Evolutionary conservation across 2,888 invertebrate genomes (phyloP).

Genomic region (Coronaproctus castanopsis): DNA sequence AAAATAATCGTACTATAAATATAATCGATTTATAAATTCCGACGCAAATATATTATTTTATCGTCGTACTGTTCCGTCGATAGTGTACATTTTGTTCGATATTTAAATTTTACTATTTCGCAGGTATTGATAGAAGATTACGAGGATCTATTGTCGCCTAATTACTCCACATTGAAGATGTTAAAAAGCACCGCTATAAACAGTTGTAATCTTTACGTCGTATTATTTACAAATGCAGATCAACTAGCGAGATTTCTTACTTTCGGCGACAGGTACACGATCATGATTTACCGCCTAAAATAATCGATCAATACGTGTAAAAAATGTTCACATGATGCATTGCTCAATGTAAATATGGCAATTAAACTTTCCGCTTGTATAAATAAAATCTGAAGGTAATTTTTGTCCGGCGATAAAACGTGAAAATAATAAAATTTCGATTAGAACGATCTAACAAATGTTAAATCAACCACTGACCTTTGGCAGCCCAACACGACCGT

Average conservation of each 20-base stretch:
- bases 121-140: conserved; percentile 36
- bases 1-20: no score
- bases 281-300: not conserved
- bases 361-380: no score
- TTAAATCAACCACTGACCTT: no score
- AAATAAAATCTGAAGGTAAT: no score
- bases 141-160: conserved; percentile 43
- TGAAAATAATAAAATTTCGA: no score
- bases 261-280: conserved; percentile 42
- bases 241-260: conserved; percentile 44
- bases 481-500: no score
- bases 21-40: not conserved
- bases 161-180: conserved; percentile 35
- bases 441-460: no score
- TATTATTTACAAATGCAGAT: conserved; percentile 48
- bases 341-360: no score
- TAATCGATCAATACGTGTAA: no score
- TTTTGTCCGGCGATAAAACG: no score
- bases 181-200: conserved; percentile 35
- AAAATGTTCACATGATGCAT: no score
- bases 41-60: not conserved
- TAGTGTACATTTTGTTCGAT: not conserved
- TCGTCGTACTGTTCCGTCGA: not conserved
- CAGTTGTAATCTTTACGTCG: conserved; percentile 48
- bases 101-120: not conserved